A percentile compares a stretch with the other conserved stretches of the same genome.
Evolutionary conservation across 2,113 vertebrate genomes (phyloP).

Genomic region (Felis catus): F.catus_Fca126_mat1.0 CM031412.1:167378501-167379000

Average conservation of each 20-base stretch:
- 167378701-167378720: not conserved
- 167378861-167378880: not conserved
- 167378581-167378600: not conserved
- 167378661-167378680: not conserved
- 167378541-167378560: constrained; percentile 59
- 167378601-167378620: not conserved
- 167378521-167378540: constrained; percentile 65
- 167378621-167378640: not conserved
- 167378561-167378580: not conserved
- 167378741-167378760: not conserved
- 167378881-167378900: not conserved
- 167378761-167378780: not conserved
- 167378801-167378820: not conserved
- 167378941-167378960: not conserved
- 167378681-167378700: not conserved
- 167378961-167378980: not conserved
- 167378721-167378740: not conserved
- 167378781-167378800: not conserved
- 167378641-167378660: not conserved
- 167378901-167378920: not conserved
- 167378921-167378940: not conserved
- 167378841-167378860: not conserved
- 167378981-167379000: not conserved
- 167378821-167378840: not conserved
- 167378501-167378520: constrained; percentile 69